These are phyloP conservation scores for Hippopotamyrus pictus DNA, from an alignment of 2,797 vertebrate species.

Conservation along the genomic window DNA sequence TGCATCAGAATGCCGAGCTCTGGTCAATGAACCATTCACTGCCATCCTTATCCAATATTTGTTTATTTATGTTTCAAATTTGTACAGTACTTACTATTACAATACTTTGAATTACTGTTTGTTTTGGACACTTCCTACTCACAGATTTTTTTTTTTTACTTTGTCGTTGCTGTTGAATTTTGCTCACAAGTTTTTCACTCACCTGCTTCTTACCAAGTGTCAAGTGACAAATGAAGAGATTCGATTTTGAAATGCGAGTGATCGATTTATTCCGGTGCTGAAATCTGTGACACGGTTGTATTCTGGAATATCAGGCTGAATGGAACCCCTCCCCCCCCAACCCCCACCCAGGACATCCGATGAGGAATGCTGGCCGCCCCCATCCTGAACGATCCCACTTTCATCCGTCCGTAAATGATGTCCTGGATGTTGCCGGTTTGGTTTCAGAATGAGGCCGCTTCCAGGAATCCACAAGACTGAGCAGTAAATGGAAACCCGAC, in stretches of 20 bases:
- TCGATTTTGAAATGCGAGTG: not conserved
- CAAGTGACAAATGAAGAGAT: not conserved
- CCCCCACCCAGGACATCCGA: not conserved
- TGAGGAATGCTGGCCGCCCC: not conserved
- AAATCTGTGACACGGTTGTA: not conserved
- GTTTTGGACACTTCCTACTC: not conserved
- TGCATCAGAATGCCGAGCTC: not conserved
- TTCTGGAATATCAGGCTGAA: not conserved
- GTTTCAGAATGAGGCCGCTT: slow-evolving; percentile 29
- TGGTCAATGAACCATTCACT: not conserved
- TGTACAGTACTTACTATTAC: not conserved
- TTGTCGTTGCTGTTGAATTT: not conserved
- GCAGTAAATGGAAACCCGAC: slow-evolving; percentile 22
- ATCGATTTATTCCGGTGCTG: not conserved
- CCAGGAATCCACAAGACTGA: slow-evolving; percentile 25
- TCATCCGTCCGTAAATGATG: slow-evolving; percentile 24
- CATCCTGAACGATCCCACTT: slow-evolving; percentile 11
- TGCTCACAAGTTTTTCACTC: not conserved
- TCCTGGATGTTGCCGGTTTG: slow-evolving; percentile 24
- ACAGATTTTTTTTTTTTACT: not conserved
- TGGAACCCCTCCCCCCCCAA: not conserved
- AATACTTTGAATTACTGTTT: not conserved
- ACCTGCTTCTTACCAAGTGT: not conserved
- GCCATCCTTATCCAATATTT: not conserved
- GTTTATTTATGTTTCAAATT: not conserved